Evolutionary conservation across 2,888 invertebrate species (phyloP), one percentile per base, ranked within the genome.

Genomic region (Lepidochrysops patricia): DNA sequence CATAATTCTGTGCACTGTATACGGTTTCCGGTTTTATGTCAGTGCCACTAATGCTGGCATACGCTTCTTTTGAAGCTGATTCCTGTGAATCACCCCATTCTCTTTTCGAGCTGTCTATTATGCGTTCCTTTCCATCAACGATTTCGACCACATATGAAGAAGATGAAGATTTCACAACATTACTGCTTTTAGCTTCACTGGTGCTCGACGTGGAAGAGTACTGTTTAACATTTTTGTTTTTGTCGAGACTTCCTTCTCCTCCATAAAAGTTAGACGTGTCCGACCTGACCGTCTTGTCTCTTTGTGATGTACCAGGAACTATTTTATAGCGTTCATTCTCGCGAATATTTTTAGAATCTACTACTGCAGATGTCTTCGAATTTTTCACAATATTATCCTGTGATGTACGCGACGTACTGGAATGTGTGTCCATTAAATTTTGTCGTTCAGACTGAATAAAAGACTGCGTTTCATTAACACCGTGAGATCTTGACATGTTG

Each of bases 61-160:
- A 86, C 48, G 83, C 84, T 78, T 92, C 92, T 64, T 90, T 90
- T 57, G 81, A 73, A 34, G 80, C 77, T 61, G 86, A 75, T 64
- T 88, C 84, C 71, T 90, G 70, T 50, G 82, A 85, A 70, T 89
- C 88, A 54, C 91, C 91, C 77, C 91, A 89, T 75, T 92, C 91
- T 67, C 91, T 90, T 57, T 89, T 90, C 58, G 91, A 90, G 67
- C 88, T 88, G 63, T 92, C 92, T 49, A 92, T 79, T 48, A 92
- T 87, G 37, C 91, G 81, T 77, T 92, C 92, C 73, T 92, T 92
- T 1, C 92, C 92, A 70, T 92, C 92, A 23, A 92, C 90, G 65
- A 92, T 90, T 80, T 93, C 93, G 54, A 93, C 90, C 29, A 91
- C 91, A 70, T 93, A 92, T 13, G 92, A 92, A 15, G 91, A 91